A percentile compares a stretch with the other conserved stretches of the same genome.
Evolutionary conservation across 2,113 vertebrate genomes (phyloP).

Genomic region (Eurypyga helias): DNA sequence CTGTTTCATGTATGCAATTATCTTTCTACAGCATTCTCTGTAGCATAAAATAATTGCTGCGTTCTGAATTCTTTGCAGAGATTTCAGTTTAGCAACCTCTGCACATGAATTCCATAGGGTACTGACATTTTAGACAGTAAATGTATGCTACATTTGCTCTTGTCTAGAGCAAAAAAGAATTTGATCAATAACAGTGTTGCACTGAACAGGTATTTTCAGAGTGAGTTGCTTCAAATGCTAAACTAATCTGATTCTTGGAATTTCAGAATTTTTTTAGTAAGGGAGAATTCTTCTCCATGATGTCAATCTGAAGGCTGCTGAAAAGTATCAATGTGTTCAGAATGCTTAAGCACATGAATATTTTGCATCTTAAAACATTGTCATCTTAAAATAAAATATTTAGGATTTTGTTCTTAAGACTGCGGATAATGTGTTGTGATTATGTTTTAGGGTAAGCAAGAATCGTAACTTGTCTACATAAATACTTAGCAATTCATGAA

Average conservation of each 20-base stretch:
- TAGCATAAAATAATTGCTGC: background rate
- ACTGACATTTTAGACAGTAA: background rate
- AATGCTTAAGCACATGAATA: background rate
- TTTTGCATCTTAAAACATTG: background rate
- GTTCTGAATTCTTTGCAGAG: background rate
- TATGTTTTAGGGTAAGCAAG: background rate
- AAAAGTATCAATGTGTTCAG: background rate
- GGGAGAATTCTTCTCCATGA: background rate
- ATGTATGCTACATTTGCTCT: background rate
- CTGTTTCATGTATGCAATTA: background rate
- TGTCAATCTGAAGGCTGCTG: background rate
- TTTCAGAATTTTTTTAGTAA: background rate
- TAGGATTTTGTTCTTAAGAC: background rate
- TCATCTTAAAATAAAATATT: background rate
- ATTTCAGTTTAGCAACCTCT: background rate
- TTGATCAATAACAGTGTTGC: background rate
- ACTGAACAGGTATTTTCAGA: background rate
- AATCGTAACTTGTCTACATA: background rate
- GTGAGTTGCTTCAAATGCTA: background rate
- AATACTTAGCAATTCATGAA: background rate
- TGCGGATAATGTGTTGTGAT: background rate
- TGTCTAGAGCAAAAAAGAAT: background rate
- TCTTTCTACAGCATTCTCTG: background rate
- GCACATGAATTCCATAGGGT: background rate
- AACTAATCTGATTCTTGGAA: background rate